Evolutionary conservation across 1,140 invertebrate species (phyloP), one percentile per base, ranked within the genome.

Genomic region (Drosophila trapezifrons): DNA sequence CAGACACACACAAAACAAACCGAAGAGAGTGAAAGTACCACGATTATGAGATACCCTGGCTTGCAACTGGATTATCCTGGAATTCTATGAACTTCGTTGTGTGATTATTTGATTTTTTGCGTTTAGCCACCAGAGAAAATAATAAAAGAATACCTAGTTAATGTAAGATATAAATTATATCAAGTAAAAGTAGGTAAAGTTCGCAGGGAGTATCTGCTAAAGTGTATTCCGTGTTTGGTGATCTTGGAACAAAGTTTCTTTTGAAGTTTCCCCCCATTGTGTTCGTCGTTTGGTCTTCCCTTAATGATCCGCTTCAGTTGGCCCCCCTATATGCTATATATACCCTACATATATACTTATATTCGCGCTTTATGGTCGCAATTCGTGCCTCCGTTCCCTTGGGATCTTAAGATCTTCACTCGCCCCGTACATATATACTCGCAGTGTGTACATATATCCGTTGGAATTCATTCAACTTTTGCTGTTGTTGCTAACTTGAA

Each of bases 381-480:
- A 72, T 81, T 73, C 57, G 62, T 81, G 57, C 57, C 18, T 54
- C 13, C 27, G 51, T 69, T 69, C 45, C 47, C 35, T 54, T 35
- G 17, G 20, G 49, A 52, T 52, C 49, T 52, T 35, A 3, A 35
- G 49, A 69, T 54, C 38, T 51, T 42, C 15, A 27, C 18, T 56
- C 42, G 54, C 32, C 27, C 12, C 2, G 29, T 10, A 6, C 29
- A 10, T 32, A 32, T 56, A 5, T 25, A 56, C 20, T 20, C 35
- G 29, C 22, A 40, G 17, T n/a, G n/a, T n/a, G n/a, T 20, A 27
- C 5, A 58, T 37, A 17, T 56, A 40, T 63, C 22, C 57, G 47
- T 65, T 55, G 75, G 83, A 76, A 87, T 87, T 86, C 83, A 86
- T 86, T 86, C 83, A 86, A 87, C 83, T 87, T 83, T 87, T 62